Percentiles rank a stretch among this genome's conserved stretches.
Evolutionary conservation across 1,140 invertebrate genomes (phyloP).

Genomic region (Listronotus oregonensis): DNA sequence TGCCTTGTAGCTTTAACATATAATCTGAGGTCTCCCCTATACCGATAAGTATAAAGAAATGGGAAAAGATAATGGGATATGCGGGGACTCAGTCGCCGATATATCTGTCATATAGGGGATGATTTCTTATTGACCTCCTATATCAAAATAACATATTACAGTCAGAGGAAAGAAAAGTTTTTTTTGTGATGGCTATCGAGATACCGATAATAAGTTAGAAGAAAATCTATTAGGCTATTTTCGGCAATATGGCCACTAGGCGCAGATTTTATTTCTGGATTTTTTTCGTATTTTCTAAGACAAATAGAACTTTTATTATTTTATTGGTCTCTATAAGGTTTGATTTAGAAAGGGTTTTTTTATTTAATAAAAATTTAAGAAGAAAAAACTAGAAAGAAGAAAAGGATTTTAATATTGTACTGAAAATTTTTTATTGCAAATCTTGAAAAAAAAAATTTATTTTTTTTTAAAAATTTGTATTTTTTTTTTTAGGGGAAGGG

Average conservation of each 20-base stretch:
- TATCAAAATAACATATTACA: conserved; percentile 38
- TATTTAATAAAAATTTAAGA: no score
- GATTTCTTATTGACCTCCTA: conserved; percentile 36
- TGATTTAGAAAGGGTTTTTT: neutral
- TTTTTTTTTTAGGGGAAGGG: no score
- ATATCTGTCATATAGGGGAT: conserved; percentile 38
- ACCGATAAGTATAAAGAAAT: conserved; percentile 37
- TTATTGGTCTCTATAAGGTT: conserved; percentile 1
- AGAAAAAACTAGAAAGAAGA: no score
- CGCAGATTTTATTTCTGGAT: conserved; percentile 14
- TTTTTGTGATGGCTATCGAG: conserved; percentile 15
- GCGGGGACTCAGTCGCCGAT: conserved; percentile 22
- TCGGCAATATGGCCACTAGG: conserved; percentile 25
- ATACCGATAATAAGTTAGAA: conserved; percentile 21
- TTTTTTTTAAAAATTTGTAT: no score
- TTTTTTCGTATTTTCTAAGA: conserved; percentile 5
- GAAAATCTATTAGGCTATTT: conserved; percentile 30
- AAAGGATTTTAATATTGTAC: no score
- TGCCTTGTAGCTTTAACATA: conserved; percentile 20
- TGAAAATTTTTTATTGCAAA: no score
- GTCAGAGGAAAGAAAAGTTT: conserved; percentile 20
- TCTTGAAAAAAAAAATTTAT: no score
- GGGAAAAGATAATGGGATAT: conserved; percentile 33
- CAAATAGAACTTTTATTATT: conserved; percentile 25
- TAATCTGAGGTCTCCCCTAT: conserved; percentile 34